Conservation (phyloP, 2,113 vertebrate genomes). For the Reinhardtius hippoglossoides region DNA sequence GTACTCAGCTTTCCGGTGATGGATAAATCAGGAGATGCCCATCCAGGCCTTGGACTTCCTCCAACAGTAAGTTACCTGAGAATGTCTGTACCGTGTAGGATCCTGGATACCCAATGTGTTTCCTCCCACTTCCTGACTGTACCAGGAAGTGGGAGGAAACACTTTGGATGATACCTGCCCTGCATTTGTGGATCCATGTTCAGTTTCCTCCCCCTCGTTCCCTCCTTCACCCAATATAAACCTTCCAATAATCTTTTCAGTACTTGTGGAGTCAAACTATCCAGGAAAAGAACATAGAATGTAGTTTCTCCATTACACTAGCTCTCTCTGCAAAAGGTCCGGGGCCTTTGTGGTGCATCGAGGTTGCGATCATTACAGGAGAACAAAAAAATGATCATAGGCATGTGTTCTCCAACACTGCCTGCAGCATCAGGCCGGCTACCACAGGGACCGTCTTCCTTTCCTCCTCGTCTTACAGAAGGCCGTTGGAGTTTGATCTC, state of each 20-base stretch:
- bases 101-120: background rate
- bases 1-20: no score
- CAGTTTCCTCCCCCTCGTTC: background rate
- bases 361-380: constrained; percentile 64
- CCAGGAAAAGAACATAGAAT: background rate
- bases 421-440: constrained; percentile 66
- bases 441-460: constrained; percentile 70
- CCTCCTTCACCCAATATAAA: background rate
- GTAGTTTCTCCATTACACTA: constrained; percentile 6
- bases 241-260: background rate
- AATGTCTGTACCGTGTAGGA: no score
- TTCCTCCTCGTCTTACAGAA: constrained; percentile 66
- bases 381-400: constrained; percentile 76
- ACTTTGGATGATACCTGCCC: background rate
- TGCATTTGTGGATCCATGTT: background rate
- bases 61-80: no score
- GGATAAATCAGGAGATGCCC: background rate
- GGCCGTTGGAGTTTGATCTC: constrained; percentile 79
- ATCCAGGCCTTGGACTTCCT: no score
- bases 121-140: no score
- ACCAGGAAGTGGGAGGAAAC: no score
- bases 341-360: constrained; percentile 55
- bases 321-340: constrained; percentile 31
- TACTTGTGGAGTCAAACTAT: background rate
- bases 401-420: constrained; percentile 70